Percentiles rank a stretch among this genome's conserved stretches.
phyloP scores from a whole-genome alignment of 2,888 invertebrate species.

The Calliopum simillimum region DNA sequence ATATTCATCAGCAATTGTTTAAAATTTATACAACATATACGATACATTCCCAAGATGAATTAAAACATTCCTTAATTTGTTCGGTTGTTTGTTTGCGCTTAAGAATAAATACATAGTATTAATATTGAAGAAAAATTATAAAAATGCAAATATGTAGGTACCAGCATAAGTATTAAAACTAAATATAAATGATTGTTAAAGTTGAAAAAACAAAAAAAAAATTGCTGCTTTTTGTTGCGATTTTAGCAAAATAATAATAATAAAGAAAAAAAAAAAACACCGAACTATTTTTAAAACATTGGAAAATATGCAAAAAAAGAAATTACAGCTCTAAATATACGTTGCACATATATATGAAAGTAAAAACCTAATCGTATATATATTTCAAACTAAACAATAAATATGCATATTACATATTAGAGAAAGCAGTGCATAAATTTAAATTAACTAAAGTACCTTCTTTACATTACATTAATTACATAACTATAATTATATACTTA shows the following conservation, averaged over 20 bases:
- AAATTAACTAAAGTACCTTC: slow-evolving; percentile 33
- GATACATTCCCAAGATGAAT: background rate
- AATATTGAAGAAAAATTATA: background rate
- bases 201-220: background rate
- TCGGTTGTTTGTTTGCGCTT: background rate
- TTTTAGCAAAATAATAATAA: slow-evolving; percentile 1
- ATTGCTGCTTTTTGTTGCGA: slow-evolving; percentile 9
- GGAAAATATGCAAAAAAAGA: background rate
- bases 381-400: background rate
- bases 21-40: slow-evolving; percentile 3
- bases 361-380: background rate
- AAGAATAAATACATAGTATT: background rate
- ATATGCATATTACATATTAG: background rate
- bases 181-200: background rate
- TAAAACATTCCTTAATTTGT: slow-evolving; percentile 3
- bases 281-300: background rate
- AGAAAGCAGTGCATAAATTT: background rate
- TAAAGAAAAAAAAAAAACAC: background rate
- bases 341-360: background rate
- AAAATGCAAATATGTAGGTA: background rate
- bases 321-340: slow-evolving; percentile 1
- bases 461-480: slow-evolving; percentile 23
- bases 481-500: slow-evolving; percentile 12
- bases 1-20: slow-evolving; percentile 16
- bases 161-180: background rate